These are phyloP conservation scores for Prostheceraeus crozeri DNA, from an alignment of 2,888 invertebrate genomes.

Conservation along the genomic window DNA sequence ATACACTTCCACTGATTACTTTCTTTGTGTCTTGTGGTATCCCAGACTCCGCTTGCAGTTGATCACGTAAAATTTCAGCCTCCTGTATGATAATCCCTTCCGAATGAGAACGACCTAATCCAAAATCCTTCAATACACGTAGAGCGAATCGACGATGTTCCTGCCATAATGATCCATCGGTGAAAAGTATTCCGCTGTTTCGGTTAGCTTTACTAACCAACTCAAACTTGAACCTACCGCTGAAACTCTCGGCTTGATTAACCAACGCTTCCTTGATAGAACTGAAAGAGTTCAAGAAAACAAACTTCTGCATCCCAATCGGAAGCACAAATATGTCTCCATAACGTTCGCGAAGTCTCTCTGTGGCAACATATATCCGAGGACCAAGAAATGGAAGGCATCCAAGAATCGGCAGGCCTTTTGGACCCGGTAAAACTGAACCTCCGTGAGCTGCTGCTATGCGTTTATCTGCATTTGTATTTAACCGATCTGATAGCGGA, in stretches of 20 bases:
- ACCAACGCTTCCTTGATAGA: constrained; percentile 2
- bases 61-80: neutral
- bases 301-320: constrained; percentile 16
- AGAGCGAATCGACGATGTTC: constrained; percentile 36
- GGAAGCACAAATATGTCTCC: constrained; percentile 1
- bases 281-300: constrained; percentile 13
- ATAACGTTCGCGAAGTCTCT: constrained; percentile 15
- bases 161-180: constrained; percentile 25
- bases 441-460: too few relatives aligned
- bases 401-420: constrained; percentile 18
- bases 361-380: neutral
- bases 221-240: constrained; percentile 21
- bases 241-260: constrained; percentile 29
- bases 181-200: constrained; percentile 30
- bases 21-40: neutral
- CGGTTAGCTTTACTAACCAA: neutral
- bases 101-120: constrained; percentile 18
- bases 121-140: constrained; percentile 32
- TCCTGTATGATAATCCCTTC: constrained; percentile 30
- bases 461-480: too few relatives aligned
- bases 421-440: too few relatives aligned
- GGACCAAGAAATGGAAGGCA: constrained; percentile 1
- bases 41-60: neutral
- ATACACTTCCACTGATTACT: neutral
- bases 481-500: too few relatives aligned